These are phyloP conservation scores for Panthera tigris DNA, from an alignment of 2,113 vertebrate species.

Conservation along the genomic window DNA sequence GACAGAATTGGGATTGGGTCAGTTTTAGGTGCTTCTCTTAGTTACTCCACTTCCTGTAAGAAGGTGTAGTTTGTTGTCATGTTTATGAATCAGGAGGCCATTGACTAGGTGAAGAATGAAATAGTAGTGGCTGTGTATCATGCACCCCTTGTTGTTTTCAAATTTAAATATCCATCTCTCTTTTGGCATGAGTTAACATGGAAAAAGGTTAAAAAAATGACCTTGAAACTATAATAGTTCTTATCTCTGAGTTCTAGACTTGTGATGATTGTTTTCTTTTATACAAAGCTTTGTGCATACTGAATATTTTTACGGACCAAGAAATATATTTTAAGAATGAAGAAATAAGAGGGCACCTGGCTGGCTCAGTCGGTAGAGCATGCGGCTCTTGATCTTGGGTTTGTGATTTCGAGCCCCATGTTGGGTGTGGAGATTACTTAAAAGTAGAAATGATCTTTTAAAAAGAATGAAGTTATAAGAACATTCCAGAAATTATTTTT, in stretches of 20 bases:
- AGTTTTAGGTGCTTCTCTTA: neutral
- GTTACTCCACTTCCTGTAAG: neutral
- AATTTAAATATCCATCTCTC: neutral
- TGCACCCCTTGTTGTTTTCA: neutral
- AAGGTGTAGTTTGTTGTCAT: neutral
- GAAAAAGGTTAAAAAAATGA: neutral
- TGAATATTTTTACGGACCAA: neutral
- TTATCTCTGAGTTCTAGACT: neutral
- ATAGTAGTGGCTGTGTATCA: neutral
- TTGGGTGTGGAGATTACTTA: neutral
- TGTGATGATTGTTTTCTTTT: neutral
- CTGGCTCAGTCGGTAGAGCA: neutral
- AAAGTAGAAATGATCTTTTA: neutral
- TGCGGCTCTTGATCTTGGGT: neutral
- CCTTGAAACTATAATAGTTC: neutral
- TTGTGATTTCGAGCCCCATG: neutral
- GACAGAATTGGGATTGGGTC: neutral
- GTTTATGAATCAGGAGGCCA: neutral
- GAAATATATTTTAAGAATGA: slow-evolving; percentile 11
- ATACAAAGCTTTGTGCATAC: neutral
- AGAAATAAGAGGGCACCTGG: neutral
- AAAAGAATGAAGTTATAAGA: slow-evolving; percentile 1
- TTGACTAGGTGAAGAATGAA: neutral
- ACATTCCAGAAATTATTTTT: neutral
- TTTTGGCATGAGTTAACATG: neutral